Conservation (phyloP, 2,888 invertebrate genomes). For the Parnassius mnemosyne region DNA sequence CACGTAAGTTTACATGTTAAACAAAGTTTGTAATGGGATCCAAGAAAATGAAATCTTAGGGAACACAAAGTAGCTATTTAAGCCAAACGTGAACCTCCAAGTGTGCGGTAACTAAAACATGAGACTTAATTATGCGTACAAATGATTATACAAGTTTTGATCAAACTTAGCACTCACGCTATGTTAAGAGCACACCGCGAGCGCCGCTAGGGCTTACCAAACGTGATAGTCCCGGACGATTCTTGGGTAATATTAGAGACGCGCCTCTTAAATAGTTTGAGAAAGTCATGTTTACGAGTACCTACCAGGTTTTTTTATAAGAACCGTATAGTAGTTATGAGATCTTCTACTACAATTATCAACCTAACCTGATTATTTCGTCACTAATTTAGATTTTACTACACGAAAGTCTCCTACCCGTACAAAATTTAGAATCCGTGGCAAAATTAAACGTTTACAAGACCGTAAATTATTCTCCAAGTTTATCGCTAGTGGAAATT, state of each 20-base stretch:
- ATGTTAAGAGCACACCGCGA: conserved; percentile 32
- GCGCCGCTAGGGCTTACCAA: conserved; percentile 35
- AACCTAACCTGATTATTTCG: not conserved
- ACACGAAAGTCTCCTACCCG: conserved; percentile 31
- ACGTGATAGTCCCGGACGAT: conserved; percentile 35
- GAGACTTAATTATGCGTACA: conserved; percentile 51
- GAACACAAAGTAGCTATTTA: conserved; percentile 48
- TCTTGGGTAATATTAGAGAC: conserved; percentile 23
- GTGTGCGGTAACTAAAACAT: conserved; percentile 39
- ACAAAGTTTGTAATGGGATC: not conserved
- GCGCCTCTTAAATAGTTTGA: not conserved
- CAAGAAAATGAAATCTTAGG: conserved; percentile 24
- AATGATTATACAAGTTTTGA: conserved; percentile 51
- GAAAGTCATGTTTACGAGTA: not conserved
- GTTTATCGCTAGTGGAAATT: conserved; percentile 73
- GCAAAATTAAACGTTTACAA: conserved; percentile 66
- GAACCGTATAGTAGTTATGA: too few species aligned
- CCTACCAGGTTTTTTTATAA: too few species aligned
- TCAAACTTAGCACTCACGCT: conserved; percentile 50
- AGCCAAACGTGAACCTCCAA: conserved; percentile 36
- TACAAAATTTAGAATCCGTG: conserved; percentile 48
- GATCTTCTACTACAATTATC: too few species aligned
- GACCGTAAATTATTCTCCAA: conserved; percentile 67
- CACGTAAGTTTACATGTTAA: not conserved
- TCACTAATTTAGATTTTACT: conserved; percentile 15